These are phyloP conservation scores for Polia nebulosa DNA, from an alignment of 2,888 invertebrate species.

Conservation along the genomic window DNA sequence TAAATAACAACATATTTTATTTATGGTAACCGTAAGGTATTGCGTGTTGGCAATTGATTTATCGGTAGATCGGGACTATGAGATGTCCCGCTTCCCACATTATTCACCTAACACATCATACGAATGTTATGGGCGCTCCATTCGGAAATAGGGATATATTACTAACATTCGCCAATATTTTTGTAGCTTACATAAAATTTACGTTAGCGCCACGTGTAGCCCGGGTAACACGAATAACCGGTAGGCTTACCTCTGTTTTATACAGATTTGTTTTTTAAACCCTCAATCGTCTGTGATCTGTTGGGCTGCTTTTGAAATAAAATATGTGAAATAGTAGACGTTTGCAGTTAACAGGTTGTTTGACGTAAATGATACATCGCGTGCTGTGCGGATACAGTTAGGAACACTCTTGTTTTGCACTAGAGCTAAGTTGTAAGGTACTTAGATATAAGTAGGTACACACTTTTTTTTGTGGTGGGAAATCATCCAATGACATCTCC, in stretches of 20 bases:
- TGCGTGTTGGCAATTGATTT: slow-evolving; percentile 83
- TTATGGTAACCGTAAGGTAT: slow-evolving; percentile 75
- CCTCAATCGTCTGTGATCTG: slow-evolving; percentile 32
- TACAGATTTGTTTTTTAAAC: slow-evolving; percentile 42
- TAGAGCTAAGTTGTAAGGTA: not conserved
- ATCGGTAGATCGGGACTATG: slow-evolving; percentile 82
- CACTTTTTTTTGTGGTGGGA: too few species aligned
- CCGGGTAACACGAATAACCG: slow-evolving; percentile 8
- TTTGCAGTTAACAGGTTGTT: slow-evolving; percentile 33
- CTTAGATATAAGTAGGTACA: not conserved
- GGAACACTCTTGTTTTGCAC: not conserved
- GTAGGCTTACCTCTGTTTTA: slow-evolving; percentile 33
- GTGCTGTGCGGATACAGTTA: slow-evolving; percentile 4
- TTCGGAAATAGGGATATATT: slow-evolving; percentile 77
- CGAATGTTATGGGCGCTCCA: slow-evolving; percentile 75
- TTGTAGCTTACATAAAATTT: slow-evolving; percentile 61
- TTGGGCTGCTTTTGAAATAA: slow-evolving; percentile 22
- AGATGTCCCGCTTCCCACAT: slow-evolving; percentile 81
- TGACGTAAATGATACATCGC: slow-evolving; percentile 2
- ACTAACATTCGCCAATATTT: slow-evolving; percentile 66
- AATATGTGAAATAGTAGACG: slow-evolving; percentile 17
- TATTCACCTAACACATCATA: slow-evolving; percentile 84
- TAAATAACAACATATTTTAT: slow-evolving; percentile 71
- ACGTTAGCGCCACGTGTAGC: slow-evolving; percentile 30
- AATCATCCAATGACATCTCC: too few species aligned